Conservation (phyloP, 2,888 invertebrate species). For the Cloeon dipterum region DNA sequence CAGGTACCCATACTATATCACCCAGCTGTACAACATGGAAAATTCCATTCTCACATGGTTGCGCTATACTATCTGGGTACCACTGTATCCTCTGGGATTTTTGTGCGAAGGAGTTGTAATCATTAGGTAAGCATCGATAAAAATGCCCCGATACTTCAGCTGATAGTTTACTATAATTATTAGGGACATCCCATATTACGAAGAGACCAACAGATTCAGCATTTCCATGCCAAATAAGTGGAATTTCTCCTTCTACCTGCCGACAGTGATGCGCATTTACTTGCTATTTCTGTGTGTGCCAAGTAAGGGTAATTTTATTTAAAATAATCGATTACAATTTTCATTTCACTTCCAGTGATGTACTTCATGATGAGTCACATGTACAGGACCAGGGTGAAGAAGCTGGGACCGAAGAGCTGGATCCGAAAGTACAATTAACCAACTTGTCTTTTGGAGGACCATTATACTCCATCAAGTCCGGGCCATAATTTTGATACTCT, state of each 20-base stretch:
- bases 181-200: slow-evolving; percentile 70
- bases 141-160: slow-evolving; percentile 3
- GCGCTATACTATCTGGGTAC: slow-evolving; percentile 82
- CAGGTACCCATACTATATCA: slow-evolving; percentile 84
- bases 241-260: slow-evolving; percentile 74
- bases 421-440: slow-evolving; percentile 10
- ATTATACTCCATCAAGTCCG: too few species aligned
- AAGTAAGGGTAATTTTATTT: slow-evolving; percentile 17
- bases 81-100: slow-evolving; percentile 76
- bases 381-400: slow-evolving; percentile 46
- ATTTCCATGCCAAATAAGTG: slow-evolving; percentile 57
- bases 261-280: slow-evolving; percentile 53
- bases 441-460: too few species aligned
- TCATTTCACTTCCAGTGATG: slow-evolving; percentile 26
- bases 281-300: slow-evolving; percentile 52
- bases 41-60: slow-evolving; percentile 67
- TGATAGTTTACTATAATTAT: slow-evolving; percentile 13
- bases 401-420: slow-evolving; percentile 28
- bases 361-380: slow-evolving; percentile 65
- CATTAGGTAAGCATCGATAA: too few species aligned
- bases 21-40: slow-evolving; percentile 50
- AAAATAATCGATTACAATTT: background rate
- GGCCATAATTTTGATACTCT: too few species aligned
- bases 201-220: slow-evolving; percentile 55
- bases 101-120: slow-evolving; percentile 65